phyloP scores from a whole-genome alignment of 2,113 vertebrate genomes.

The Oxyura jamaicensis region DNA sequence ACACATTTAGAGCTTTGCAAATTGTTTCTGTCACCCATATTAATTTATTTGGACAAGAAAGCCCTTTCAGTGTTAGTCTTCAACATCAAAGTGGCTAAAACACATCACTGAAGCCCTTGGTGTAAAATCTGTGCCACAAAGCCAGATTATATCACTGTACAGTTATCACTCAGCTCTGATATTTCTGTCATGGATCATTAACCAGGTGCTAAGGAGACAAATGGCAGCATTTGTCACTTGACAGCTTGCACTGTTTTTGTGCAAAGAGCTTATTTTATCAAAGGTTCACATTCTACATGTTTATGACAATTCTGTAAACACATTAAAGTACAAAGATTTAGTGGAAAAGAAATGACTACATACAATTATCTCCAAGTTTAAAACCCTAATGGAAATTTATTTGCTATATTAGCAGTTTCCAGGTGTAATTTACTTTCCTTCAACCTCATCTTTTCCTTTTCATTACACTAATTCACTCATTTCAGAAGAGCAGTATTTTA shows the following conservation, averaged over 20 bases:
- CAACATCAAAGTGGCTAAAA: slow-evolving; percentile 11
- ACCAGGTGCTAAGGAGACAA: slow-evolving; percentile 48
- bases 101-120: not conserved
- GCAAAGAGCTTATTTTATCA: slow-evolving; percentile 41
- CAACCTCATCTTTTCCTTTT: not conserved
- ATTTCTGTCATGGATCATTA: slow-evolving; percentile 57
- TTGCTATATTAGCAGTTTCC: not conserved
- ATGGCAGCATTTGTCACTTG: slow-evolving; percentile 43
- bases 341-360: not conserved
- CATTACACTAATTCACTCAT: not conserved
- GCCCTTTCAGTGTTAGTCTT: not conserved
- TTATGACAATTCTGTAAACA: not conserved
- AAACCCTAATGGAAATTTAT: not conserved
- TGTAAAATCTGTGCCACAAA: not conserved
- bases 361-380: not conserved
- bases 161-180: slow-evolving; percentile 32
- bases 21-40: not conserved
- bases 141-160: not conserved
- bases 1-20: slow-evolving; percentile 7
- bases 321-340: not conserved
- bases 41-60: slow-evolving; percentile 40
- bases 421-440: not conserved
- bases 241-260: slow-evolving; percentile 30
- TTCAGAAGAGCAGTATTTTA: not conserved
- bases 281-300: not conserved